Evolutionary conservation across 2,797 vertebrate genomes (phyloP).

Genomic region (Hypotaenidia okinawae): DNA sequence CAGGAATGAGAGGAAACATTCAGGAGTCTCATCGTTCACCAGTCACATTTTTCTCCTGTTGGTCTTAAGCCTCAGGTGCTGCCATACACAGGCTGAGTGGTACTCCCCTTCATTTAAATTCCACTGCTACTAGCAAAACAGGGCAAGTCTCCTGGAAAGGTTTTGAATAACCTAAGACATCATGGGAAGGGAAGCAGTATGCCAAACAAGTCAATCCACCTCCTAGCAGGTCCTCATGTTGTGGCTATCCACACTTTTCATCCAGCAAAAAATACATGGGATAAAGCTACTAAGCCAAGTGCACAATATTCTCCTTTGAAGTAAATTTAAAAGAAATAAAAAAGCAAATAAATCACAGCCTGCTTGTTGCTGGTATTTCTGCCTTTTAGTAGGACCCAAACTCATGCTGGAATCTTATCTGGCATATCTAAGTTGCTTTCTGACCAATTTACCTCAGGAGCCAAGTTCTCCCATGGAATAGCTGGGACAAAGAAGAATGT

Average conservation of each 20-base stretch:
- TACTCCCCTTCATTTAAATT: slow-evolving; percentile 7
- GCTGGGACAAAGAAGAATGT: neutral
- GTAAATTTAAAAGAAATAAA: neutral
- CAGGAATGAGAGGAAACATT: slow-evolving; percentile 14
- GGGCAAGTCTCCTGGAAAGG: neutral
- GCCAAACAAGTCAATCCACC: neutral
- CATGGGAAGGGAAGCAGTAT: neutral
- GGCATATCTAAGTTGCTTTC: neutral
- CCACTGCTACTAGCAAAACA: neutral
- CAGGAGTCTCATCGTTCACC: neutral
- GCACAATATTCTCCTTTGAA: neutral
- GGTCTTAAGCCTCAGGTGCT: neutral
- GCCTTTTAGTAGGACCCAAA: neutral
- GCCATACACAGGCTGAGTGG: neutral
- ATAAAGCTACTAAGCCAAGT: neutral
- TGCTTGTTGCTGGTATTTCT: neutral
- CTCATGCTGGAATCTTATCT: neutral
- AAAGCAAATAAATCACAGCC: neutral
- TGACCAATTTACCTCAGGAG: neutral
- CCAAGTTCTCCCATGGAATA: neutral
- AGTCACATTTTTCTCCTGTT: neutral
- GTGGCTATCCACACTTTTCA: neutral
- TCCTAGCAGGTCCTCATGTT: neutral
- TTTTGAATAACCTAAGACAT: slow-evolving; percentile 35
- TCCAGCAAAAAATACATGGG: neutral